Evolutionary conservation across 2,113 vertebrate genomes (phyloP), one percentile per base, ranked within the genome.

Genomic region (Pogonocichla stellata): DNA sequence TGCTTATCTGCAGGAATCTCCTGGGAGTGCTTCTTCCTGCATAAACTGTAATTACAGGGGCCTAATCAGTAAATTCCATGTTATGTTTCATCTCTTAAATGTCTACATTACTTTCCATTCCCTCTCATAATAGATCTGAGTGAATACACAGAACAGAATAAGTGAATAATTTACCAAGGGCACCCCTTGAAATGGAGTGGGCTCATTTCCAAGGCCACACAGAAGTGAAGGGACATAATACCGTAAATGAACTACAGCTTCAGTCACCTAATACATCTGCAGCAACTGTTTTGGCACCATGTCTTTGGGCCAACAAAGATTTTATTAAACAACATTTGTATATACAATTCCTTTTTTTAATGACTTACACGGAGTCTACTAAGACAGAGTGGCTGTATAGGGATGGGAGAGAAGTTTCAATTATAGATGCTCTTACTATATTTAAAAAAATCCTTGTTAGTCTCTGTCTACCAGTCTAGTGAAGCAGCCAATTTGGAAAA

Each of bases 1-100:
- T 85, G 89, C 50, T 95, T 72, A 82, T 95, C 87, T 89, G 62
- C 70, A 91, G 81, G 50, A 95, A 95, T 96, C 94, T 83, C 84
- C 95, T 56, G 57, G 88, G 88, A 97, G 86, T 45, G 65, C 83
- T 95, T 96, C 94, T 80, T 91, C 90, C 95, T 95, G 45, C 80
- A 96, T 64, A 88, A 97, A 94, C 67, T 93, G 94, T 96, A 97
- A 97, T 97, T 96, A 96, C 77, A 93, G 93, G 86, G 73, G 31
- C 74, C 79, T 93, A 95, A 97, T 94, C 95, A 94, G 85, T 90
- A 95, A 90, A 96, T 86, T 91, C 54, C 70, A 82, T 86, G 77
- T 92, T 94, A 78, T 73, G 94, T 80, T 92, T 96, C 53, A 82
- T 96, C 81, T 83, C 51, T 87, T 93, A 90, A 90, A 88, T 82